Evolutionary conservation across 2,797 vertebrate genomes (phyloP), one percentile per base, ranked within the genome.

Genomic region (Lepidocolaptes lacrymiger): DNA sequence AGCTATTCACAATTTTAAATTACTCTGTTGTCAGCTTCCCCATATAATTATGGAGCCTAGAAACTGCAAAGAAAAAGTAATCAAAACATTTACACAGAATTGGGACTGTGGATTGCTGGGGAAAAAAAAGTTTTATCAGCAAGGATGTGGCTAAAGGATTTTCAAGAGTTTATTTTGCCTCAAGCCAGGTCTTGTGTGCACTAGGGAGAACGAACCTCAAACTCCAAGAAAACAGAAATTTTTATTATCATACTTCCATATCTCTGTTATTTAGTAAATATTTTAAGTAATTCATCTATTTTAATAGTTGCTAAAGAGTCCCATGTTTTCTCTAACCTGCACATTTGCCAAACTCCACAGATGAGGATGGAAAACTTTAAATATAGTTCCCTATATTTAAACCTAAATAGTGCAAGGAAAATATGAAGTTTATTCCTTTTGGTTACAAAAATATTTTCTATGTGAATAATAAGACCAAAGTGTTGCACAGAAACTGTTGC

Each of bases 1-100:
- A 94, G 73, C 16, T 92, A 92, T 80, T 78, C 58, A 48, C 66
- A 83, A 72, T 74, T 91, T 80, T 54, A 94, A 95, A 94, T 89
- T 91, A 71, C 41, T 83, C 58, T 92, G 56, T 63, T 92, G 49
- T 79, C 85, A 88, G n/a, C 34, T 78, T 94, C 58, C 15, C 14
- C n/a, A 43, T 34, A 43, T 64, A 92, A 85, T 88, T 78, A 80
- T 12, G 46, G 36, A 89, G 32, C 16, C 54, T 34, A 68, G 72
- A 91, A 95, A 92, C 41, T 61, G 41, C 0, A 18, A 39, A 24
- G 30, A 26, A 64, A 64, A 61, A 44, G 17, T 54, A 80, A 91
- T 71, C 62, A 81, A 89, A 93, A 92, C 37, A 78, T 93, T 89
- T 89, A 73, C 67, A 52, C 14, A 46, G 49, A 76, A 79, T 2